Percentiles rank a stretch among this genome's conserved stretches.
Evolutionary conservation across 2,888 invertebrate genomes (phyloP).

Genomic region (Acanthoscelides obtectus): DNA sequence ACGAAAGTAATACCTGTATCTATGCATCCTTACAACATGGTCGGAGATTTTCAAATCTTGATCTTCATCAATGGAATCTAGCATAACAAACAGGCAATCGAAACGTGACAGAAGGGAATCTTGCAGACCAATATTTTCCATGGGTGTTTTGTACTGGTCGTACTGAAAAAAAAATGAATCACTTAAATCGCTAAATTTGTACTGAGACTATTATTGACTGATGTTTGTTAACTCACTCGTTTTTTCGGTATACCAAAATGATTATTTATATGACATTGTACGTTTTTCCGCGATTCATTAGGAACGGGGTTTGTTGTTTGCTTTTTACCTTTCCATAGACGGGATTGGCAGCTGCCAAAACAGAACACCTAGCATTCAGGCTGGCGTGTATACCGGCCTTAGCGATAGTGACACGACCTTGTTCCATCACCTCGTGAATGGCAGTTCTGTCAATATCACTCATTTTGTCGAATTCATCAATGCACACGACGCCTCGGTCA

Average conservation of each 20-base stretch:
- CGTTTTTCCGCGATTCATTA: no score
- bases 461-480: slow-evolving; percentile 99
- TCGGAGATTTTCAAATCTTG: slow-evolving; percentile 90
- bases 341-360: slow-evolving; percentile 99
- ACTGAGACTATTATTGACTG: not conserved
- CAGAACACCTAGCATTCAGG: slow-evolving; percentile 94
- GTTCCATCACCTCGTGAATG: slow-evolving; percentile 99
- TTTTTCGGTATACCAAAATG: not conserved
- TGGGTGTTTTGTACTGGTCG: slow-evolving; percentile 97
- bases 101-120: slow-evolving; percentile 96
- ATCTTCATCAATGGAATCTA: slow-evolving; percentile 89
- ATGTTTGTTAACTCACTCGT: not conserved
- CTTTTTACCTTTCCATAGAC: slow-evolving; percentile 85
- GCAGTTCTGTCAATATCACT: slow-evolving; percentile 98
- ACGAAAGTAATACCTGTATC: slow-evolving; percentile 63
- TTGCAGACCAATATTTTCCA: slow-evolving; percentile 99
- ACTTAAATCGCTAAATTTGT: no score
- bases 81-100: slow-evolving; percentile 94
- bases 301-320: no score
- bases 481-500: slow-evolving; percentile 80
- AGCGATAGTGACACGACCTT: slow-evolving; percentile 94
- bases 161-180: slow-evolving; percentile 59
- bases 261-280: no score
- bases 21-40: slow-evolving; percentile 96
- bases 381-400: slow-evolving; percentile 99